phyloP scores from a whole-genome alignment of 1,140 invertebrate species.

The Bradysia coprophila region DNA sequence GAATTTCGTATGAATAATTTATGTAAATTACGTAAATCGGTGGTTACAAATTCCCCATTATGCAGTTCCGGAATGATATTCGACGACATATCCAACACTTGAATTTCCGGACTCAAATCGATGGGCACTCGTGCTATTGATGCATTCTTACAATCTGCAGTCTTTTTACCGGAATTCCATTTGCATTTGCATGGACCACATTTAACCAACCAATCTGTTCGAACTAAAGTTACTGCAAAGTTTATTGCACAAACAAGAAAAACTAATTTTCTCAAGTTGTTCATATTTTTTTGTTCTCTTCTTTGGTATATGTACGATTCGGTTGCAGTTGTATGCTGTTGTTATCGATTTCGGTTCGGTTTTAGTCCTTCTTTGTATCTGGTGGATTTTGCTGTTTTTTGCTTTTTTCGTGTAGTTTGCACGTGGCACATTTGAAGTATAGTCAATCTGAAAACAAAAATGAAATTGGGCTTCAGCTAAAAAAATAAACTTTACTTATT shows the following conservation, averaged over 20 bases:
- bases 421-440: not conserved
- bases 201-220: constrained; percentile 31
- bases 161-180: constrained; percentile 60
- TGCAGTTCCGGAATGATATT: constrained; percentile 45
- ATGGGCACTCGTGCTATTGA: constrained; percentile 43
- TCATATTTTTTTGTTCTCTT: not conserved
- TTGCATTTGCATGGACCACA: constrained; percentile 46
- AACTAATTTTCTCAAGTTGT: not conserved
- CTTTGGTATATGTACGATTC: too few relatives aligned
- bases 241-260: not conserved
- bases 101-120: constrained; percentile 49
- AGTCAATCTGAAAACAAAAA: not conserved
- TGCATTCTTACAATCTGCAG: constrained; percentile 51
- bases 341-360: too few relatives aligned
- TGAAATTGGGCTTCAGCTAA: too few relatives aligned
- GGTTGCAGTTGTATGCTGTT: too few relatives aligned
- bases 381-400: not conserved
- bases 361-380: too few relatives aligned
- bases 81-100: constrained; percentile 49
- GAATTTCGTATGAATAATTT: constrained; percentile 53
- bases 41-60: constrained; percentile 41
- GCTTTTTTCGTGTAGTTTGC: not conserved
- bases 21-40: constrained; percentile 55
- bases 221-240: not conserved
- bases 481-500: not conserved